Base-by-base conservation (phyloP, 1,140 invertebrate species). In the Rhagoletis zephyria region DNA sequence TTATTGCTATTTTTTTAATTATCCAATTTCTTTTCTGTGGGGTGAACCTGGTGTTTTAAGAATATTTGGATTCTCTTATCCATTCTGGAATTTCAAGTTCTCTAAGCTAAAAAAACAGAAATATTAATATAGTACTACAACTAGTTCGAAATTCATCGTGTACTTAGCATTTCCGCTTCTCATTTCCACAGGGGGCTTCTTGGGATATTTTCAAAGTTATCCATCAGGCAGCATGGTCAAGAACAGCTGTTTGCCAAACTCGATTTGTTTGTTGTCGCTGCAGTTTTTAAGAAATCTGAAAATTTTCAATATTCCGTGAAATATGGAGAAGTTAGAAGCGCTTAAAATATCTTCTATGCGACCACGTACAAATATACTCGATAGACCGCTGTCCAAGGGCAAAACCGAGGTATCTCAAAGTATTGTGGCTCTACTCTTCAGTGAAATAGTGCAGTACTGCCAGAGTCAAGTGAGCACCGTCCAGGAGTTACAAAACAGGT, bases 391-490 rank as follows among this genome's bases (percentile, higher is more conserved):
- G 1, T 98, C 97, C 89, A 97, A 97, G 94, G 98, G 97, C 4
- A 98, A 98, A 93, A 95, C 96, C 6, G 98, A 98, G 94, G 96
- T 98, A 89, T 97, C 97, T 89, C 94, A 99, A 81, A 98, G 97
- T 89, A 97, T 97, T 90, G 99, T 97, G 94, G 98, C 98, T 1
- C 94, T 99, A 77, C 94, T 99, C 65, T 99, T 99, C 93, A 98
- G 98, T 3, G 99, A 99, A 95, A 96, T 99, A 87, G 98, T 99
- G 5, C 98, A 99, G 93, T 99, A 99, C 93, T 98, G 97, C 92
- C 98, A 99, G 93, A 99, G 98, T 93, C 95, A 97, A 91, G 98
- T 98, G 40, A 97, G 97, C 90, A 98, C 97, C 10, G 97, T 99
- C 64, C 96, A 97, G 42, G 98, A 99, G 93, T 94, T 99, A 67